Conservation (phyloP, 2,113 vertebrate species). For the Nothocercus nigrocapillus region DNA sequence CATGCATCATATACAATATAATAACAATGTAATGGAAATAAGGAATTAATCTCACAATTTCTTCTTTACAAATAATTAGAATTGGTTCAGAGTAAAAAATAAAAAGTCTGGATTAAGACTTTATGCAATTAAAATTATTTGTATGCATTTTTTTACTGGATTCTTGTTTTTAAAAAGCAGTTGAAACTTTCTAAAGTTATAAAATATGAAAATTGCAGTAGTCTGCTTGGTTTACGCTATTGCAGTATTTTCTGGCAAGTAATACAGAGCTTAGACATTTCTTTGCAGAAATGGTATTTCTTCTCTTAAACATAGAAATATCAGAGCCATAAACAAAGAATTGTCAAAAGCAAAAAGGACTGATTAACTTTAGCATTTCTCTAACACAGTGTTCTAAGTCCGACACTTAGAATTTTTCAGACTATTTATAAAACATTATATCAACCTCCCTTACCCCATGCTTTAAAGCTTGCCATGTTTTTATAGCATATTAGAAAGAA, state of each 20-base stretch:
- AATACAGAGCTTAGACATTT: neutral
- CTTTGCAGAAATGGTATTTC: neutral
- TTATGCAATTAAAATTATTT: conserved; percentile 7
- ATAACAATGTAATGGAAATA: neutral
- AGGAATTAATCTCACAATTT: neutral
- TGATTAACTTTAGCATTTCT: neutral
- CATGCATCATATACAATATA: neutral
- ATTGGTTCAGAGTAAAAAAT: neutral
- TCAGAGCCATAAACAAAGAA: neutral
- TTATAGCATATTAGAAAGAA: neutral
- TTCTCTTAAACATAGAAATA: neutral
- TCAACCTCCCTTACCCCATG: neutral
- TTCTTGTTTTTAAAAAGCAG: neutral
- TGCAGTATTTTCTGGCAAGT: conserved; percentile 9
- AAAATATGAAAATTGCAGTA: conserved; percentile 7
- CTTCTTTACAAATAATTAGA: neutral
- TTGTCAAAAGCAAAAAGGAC: neutral
- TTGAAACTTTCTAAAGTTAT: neutral
- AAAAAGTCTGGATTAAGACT: neutral
- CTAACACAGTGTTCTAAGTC: neutral
- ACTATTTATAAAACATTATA: neutral
- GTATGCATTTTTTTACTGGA: neutral
- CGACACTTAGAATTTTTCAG: neutral
- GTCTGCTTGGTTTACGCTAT: neutral
- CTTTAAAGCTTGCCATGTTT: neutral